These are phyloP conservation scores for Drosophila tristis DNA, from an alignment of 1,140 invertebrate genomes.

Conservation along the genomic window DNA sequence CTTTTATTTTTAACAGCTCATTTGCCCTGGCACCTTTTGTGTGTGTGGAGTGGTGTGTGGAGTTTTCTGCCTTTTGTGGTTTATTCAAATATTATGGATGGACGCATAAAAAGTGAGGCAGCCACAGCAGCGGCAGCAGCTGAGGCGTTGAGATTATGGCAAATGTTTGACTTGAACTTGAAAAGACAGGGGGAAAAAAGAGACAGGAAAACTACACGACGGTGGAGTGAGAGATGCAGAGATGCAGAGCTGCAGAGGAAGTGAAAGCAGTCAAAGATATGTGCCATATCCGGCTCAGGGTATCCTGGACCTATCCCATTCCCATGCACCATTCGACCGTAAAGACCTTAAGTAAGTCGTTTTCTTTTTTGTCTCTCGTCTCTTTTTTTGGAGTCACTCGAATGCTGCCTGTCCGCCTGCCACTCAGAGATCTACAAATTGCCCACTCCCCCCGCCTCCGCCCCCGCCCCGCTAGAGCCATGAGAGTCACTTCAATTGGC, in stretches of 20 bases:
- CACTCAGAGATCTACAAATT: slow-evolving; percentile 42
- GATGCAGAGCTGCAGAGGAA: slow-evolving; percentile 20
- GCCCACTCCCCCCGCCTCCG: slow-evolving; percentile 10
- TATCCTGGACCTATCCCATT: slow-evolving; percentile 51
- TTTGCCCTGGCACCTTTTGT: slow-evolving; percentile 71
- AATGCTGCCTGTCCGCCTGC: slow-evolving; percentile 23
- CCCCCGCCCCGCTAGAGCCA: neutral
- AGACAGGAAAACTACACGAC: neutral
- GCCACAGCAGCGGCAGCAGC: slow-evolving; percentile 15
- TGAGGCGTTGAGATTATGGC: slow-evolving; percentile 73
- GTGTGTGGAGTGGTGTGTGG: slow-evolving; percentile 18
- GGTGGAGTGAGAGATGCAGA: no score
- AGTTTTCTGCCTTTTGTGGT: slow-evolving; percentile 40
- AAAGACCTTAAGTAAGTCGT: slow-evolving; percentile 66
- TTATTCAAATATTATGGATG: slow-evolving; percentile 51
- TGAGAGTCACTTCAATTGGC: slow-evolving; percentile 57
- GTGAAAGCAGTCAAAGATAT: slow-evolving; percentile 44
- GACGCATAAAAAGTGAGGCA: slow-evolving; percentile 55
- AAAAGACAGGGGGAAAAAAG: slow-evolving; percentile 34
- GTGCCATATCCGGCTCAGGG: slow-evolving; percentile 65
- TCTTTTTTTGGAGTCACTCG: slow-evolving; percentile 17
- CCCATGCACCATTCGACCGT: slow-evolving; percentile 18
- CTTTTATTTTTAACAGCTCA: slow-evolving; percentile 63
- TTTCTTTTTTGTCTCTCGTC: slow-evolving; percentile 25
- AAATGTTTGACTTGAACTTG: slow-evolving; percentile 82